Percentiles rank a stretch among this genome's conserved stretches.
Evolutionary conservation across 2,797 vertebrate genomes (phyloP).

Genomic region (Amblyopsis hoosieri): DNA sequence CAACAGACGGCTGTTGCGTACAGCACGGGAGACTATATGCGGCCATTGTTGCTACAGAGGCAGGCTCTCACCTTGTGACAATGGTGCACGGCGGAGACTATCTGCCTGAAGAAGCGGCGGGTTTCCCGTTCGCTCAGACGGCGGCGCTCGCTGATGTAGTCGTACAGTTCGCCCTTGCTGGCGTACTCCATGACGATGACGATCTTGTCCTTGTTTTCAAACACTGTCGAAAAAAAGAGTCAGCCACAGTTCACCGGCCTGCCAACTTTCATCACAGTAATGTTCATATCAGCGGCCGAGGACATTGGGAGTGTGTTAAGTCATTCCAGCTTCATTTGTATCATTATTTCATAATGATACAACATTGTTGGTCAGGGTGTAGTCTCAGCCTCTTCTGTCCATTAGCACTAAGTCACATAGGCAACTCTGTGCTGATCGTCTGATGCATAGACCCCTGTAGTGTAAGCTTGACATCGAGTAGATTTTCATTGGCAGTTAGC

Average conservation of each 20-base stretch:
- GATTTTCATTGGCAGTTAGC: too few relatives aligned
- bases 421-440: too few relatives aligned
- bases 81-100: constrained; percentile 96
- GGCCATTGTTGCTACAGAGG: constrained; percentile 34
- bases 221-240: constrained; percentile 81
- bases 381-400: too few relatives aligned
- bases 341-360: constrained; percentile 27
- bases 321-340: constrained; percentile 9
- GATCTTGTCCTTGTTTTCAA: constrained; percentile 99
- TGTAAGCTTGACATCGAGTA: too few relatives aligned
- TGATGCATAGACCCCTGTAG: too few relatives aligned
- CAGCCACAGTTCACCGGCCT: constrained; percentile 8
- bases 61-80: constrained; percentile 91
- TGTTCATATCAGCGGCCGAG: neutral
- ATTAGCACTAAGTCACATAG: too few relatives aligned
- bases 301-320: constrained; percentile 3
- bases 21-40: constrained; percentile 52
- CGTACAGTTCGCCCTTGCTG: constrained; percentile 96
- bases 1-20: constrained; percentile 65
- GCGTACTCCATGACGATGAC: constrained; percentile 99
- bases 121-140: constrained; percentile 93
- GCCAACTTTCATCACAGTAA: constrained; percentile 14
- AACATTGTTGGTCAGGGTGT: constrained; percentile 3
- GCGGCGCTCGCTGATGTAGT: constrained; percentile 96
- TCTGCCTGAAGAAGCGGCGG: constrained; percentile 96